These are phyloP conservation scores for Dendronephthya gigantea DNA, from an alignment of 64 coral and sea anemone genomes.

Conservation along the genomic window DNA sequence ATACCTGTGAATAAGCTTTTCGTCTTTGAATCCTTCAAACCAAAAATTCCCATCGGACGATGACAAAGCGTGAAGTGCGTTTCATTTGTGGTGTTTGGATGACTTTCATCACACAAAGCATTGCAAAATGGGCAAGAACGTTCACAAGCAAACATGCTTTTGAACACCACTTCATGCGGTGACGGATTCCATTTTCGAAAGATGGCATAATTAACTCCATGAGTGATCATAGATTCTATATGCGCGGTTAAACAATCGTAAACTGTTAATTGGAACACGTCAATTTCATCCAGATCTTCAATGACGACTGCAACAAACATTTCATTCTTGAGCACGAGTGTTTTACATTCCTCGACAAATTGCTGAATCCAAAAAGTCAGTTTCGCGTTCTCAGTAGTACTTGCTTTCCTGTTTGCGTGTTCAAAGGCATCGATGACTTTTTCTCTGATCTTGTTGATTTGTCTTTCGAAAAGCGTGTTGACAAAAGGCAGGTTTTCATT, in stretches of 20 bases:
- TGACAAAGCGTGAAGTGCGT: not conserved
- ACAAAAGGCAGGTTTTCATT: too few relatives aligned
- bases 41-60: not conserved
- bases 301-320: too few relatives aligned
- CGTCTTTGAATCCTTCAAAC: not conserved
- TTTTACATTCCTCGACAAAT: too few relatives aligned
- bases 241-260: not conserved
- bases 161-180: not conserved
- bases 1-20: not conserved
- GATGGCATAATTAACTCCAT: not conserved
- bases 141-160: not conserved
- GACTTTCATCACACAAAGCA: not conserved
- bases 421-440: too few relatives aligned
- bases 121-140: not conserved
- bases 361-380: too few relatives aligned
- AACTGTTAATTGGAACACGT: not conserved
- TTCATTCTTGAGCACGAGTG: not conserved
- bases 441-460: too few relatives aligned
- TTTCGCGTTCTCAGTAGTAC: too few relatives aligned
- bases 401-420: too few relatives aligned
- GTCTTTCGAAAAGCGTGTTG: too few relatives aligned
- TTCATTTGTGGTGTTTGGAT: not conserved
- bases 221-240: not conserved
- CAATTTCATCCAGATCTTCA: too few relatives aligned
- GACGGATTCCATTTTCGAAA: not conserved